phyloP scores from a whole-genome alignment of 1,140 invertebrate species.

The Papilio glaucus region DNA sequence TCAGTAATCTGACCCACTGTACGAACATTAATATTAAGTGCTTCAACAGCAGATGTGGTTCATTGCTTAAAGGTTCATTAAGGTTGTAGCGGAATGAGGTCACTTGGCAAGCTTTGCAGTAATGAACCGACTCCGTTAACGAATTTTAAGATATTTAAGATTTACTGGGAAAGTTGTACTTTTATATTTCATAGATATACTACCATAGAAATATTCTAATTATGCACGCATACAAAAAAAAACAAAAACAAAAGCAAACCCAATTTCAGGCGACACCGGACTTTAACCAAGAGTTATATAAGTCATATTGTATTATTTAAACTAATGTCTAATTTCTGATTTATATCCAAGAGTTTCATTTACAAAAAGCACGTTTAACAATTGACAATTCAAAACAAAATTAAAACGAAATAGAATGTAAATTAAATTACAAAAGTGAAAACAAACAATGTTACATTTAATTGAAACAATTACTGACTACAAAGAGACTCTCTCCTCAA shows the following conservation, averaged over 20 bases:
- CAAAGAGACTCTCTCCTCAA: background rate
- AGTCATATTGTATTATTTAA: too few species aligned
- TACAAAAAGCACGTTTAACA: background rate
- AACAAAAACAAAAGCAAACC: too few species aligned
- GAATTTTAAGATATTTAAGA: constrained; percentile 3
- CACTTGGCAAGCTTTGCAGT: background rate
- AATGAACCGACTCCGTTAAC: constrained; percentile 2
- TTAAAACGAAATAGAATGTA: constrained; percentile 1
- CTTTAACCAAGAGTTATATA: too few species aligned
- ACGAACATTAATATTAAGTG: constrained; percentile 12
- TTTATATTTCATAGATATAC: background rate
- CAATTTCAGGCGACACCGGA: too few species aligned
- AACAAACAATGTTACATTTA: constrained; percentile 15
- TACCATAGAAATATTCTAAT: too few species aligned
- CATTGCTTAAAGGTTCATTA: constrained; percentile 14
- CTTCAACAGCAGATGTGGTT: constrained; percentile 5
- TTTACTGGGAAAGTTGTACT: background rate
- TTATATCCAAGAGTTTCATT: too few species aligned
- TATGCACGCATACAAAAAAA: background rate
- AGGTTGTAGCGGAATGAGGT: constrained; percentile 8
- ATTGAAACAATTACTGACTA: background rate
- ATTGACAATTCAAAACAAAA: background rate
- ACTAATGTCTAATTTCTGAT: too few species aligned
- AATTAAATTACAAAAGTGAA: constrained; percentile 21
- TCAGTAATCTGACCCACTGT: constrained; percentile 20